phyloP scores from a whole-genome alignment of 2,797 vertebrate genomes.

The Sternarchorhynchus goeldii region DNA sequence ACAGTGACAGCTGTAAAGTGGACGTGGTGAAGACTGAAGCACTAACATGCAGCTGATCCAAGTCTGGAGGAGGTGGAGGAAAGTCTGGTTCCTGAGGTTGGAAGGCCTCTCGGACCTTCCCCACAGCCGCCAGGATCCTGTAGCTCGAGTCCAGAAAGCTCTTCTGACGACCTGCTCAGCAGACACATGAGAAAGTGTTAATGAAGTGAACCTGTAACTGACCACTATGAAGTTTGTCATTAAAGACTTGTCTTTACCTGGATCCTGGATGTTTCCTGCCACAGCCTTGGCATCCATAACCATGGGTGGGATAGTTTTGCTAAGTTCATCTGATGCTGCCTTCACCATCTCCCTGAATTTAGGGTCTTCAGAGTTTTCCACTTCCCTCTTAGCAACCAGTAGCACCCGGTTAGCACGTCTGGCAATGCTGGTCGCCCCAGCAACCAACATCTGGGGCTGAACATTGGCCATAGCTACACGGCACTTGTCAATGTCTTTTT shows the following conservation, averaged over 20 bases:
- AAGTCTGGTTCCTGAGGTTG: conserved; percentile 96
- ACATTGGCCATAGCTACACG: conserved; percentile 97
- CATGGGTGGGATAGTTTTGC: conserved; percentile 97
- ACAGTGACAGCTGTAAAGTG: neutral
- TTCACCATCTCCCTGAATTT: conserved; percentile 95
- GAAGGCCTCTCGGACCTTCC: conserved; percentile 96
- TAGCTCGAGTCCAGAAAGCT: conserved; percentile 94
- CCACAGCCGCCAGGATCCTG: conserved; percentile 92
- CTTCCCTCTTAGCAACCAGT: conserved; percentile 93
- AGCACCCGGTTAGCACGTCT: conserved; percentile 95
- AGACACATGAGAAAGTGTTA: neutral
- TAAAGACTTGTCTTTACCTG: conserved; percentile 74
- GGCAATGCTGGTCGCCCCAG: conserved; percentile 97
- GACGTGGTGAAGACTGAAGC: conserved; percentile 2
- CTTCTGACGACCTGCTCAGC: conserved; percentile 86
- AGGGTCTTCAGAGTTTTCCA: conserved; percentile 97
- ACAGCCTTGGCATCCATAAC: conserved; percentile 97
- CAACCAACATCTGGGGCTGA: conserved; percentile 97
- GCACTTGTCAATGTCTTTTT: conserved; percentile 98
- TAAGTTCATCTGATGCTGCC: conserved; percentile 90
- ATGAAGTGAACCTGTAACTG: neutral
- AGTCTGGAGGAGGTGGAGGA: conserved; percentile 94
- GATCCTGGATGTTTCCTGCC: conserved; percentile 95
- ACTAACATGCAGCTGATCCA: conserved; percentile 92
- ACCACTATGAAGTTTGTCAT: neutral